Evolutionary conservation across 2,888 invertebrate genomes (phyloP).

Genomic region (Odontocolon sp.): DNA sequence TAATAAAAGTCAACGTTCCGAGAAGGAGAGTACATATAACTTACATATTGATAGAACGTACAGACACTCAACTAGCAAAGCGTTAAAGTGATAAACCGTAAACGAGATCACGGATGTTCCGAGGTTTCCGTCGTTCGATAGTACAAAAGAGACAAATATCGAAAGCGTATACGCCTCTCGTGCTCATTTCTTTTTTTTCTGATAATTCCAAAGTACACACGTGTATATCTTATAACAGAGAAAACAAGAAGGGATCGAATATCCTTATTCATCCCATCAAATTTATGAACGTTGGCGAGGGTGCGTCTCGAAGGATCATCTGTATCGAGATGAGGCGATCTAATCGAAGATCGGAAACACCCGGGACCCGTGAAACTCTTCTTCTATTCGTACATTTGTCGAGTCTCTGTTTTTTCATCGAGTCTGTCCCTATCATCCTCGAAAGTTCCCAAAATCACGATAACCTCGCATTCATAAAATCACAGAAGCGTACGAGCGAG

Average conservation of each 20-base stretch:
- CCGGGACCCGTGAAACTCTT: too few species aligned
- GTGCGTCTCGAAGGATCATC: too few species aligned
- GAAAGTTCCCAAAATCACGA: too few species aligned
- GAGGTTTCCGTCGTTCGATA: conserved; percentile 68
- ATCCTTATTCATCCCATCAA: too few species aligned
- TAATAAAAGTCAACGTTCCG: conserved; percentile 36
- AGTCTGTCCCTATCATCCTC: too few species aligned
- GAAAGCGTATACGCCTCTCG: conserved; percentile 20
- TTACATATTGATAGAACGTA: conserved; percentile 63
- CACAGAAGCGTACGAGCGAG: too few species aligned
- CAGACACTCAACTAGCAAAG: conserved; percentile 79
- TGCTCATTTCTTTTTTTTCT: conserved; percentile 11
- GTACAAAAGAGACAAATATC: conserved; percentile 49
- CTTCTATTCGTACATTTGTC: too few species aligned
- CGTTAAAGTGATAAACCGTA: conserved; percentile 80
- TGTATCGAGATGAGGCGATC: too few species aligned
- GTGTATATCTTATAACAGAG: conserved; percentile 9
- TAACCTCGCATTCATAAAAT: too few species aligned
- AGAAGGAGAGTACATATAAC: conserved; percentile 42
- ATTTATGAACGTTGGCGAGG: too few species aligned
- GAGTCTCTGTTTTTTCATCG: too few species aligned
- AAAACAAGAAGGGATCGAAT: background rate
- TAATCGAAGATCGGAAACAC: too few species aligned
- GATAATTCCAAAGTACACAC: background rate
- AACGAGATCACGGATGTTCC: conserved; percentile 72